phyloP scores from a whole-genome alignment of 2,797 vertebrate genomes.

The Australoheros facetus region DNA sequence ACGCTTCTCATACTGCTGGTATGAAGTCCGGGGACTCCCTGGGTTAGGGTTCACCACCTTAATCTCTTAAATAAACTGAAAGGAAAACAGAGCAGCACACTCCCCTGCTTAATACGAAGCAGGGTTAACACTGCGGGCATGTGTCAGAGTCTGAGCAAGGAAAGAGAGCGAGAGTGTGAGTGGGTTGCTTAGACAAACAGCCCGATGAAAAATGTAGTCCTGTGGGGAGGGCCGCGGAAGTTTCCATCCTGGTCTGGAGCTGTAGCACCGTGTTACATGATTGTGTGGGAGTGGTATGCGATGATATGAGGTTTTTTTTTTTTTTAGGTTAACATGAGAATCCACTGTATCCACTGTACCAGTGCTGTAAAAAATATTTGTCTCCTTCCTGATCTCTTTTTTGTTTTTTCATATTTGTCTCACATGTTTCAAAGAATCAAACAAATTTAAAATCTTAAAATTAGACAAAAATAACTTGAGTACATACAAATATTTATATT shows the following conservation, averaged over 20 bases:
- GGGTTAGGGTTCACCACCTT: slow-evolving; percentile 54
- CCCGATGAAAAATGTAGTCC: slow-evolving; percentile 63
- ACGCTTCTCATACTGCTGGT: slow-evolving; percentile 14
- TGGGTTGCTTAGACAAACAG: slow-evolving; percentile 55
- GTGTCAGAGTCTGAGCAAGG: slow-evolving; percentile 46
- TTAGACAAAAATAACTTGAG: background rate
- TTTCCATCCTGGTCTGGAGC: slow-evolving; percentile 15
- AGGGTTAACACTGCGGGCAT: slow-evolving; percentile 37
- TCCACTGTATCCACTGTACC: background rate
- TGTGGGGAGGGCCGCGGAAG: slow-evolving; percentile 23
- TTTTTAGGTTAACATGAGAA: slow-evolving; percentile 23
- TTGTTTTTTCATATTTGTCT: background rate
- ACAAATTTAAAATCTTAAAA: background rate
- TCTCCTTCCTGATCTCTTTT: background rate
- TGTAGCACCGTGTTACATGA: slow-evolving; percentile 8
- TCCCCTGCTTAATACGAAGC: slow-evolving; percentile 60
- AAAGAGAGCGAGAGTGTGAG: slow-evolving; percentile 17
- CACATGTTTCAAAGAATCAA: background rate
- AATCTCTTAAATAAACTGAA: slow-evolving; percentile 74
- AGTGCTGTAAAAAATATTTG: background rate
- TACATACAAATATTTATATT: background rate
- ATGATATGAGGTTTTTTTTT: slow-evolving; percentile 21
- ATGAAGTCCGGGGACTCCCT: slow-evolving; percentile 41
- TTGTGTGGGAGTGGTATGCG: background rate
- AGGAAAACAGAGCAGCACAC: slow-evolving; percentile 49